These are phyloP conservation scores for Aleiodes testaceus DNA, from an alignment of 2,888 invertebrate genomes.

Conservation along the genomic window DNA sequence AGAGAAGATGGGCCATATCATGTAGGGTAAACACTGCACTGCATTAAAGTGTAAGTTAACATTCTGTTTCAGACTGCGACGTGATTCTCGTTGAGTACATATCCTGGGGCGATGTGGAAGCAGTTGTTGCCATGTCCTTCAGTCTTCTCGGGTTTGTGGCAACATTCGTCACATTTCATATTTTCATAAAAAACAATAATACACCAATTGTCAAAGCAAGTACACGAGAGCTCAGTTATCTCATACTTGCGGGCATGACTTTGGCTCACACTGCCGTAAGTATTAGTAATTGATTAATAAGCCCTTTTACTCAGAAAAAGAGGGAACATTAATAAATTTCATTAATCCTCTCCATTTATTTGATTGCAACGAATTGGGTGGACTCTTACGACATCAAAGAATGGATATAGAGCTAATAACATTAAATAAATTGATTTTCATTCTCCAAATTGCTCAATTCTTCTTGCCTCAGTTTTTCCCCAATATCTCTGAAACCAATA, in stretches of 20 bases:
- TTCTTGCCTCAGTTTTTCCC: no score
- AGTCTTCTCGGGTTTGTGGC: slow-evolving; percentile 78
- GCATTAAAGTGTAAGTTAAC: slow-evolving; percentile 8
- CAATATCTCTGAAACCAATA: no score
- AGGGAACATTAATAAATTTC: no score
- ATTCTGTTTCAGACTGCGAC: slow-evolving; percentile 74
- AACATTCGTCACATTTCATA: slow-evolving; percentile 77
- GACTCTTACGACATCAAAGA: no score
- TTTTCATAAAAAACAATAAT: slow-evolving; percentile 80
- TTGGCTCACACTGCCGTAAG: slow-evolving; percentile 62
- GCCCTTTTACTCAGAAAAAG: no score
- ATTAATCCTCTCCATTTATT: no score
- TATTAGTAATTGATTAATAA: slow-evolving; percentile 20
- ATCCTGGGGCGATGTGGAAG: slow-evolving; percentile 78
- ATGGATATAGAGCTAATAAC: no score
- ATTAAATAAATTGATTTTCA: no score
- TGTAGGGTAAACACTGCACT: slow-evolving; percentile 13
- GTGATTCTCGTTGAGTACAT: slow-evolving; percentile 78
- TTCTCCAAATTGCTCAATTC: no score
- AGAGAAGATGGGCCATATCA: background rate
- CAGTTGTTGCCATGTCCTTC: slow-evolving; percentile 78
- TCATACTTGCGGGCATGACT: slow-evolving; percentile 78
- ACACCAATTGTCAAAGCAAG: slow-evolving; percentile 86
- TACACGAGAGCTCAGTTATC: slow-evolving; percentile 80
- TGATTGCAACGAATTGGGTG: no score